These are phyloP conservation scores for Coreoperca whiteheadi DNA, from an alignment of 2,113 vertebrate genomes.

Conservation along the genomic window DNA sequence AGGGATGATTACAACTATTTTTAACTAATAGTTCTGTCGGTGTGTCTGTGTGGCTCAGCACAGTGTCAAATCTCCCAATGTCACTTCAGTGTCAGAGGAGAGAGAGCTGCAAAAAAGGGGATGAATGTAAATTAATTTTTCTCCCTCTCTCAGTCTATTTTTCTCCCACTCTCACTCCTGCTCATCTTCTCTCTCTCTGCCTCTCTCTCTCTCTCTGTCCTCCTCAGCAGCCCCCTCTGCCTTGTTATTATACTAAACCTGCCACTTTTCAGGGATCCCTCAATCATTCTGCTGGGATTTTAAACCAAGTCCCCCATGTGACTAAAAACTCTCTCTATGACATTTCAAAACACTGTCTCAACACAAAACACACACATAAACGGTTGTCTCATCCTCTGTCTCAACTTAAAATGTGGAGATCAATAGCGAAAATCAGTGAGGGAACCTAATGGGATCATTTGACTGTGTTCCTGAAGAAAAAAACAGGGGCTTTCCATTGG, in stretches of 20 bases:
- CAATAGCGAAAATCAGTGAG: constrained; percentile 42
- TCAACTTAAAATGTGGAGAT: constrained; percentile 36
- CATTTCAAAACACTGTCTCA: constrained; percentile 41
- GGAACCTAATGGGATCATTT: constrained; percentile 62
- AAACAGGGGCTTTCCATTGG: constrained; percentile 22
- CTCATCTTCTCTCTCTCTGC: constrained; percentile 40
- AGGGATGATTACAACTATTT: no score
- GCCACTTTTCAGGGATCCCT: constrained; percentile 64
- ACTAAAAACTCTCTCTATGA: constrained; percentile 51
- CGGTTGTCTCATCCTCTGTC: background rate
- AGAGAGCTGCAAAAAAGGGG: constrained; percentile 50
- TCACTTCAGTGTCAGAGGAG: constrained; percentile 36
- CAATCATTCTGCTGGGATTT: constrained; percentile 60
- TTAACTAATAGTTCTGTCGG: no score
- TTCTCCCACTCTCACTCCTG: constrained; percentile 46
- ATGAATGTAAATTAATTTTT: constrained; percentile 63
- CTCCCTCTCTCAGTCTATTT: constrained; percentile 37
- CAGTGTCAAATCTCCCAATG: constrained; percentile 36
- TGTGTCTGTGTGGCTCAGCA: constrained; percentile 28
- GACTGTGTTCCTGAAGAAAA: constrained; percentile 42
- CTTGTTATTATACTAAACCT: constrained; percentile 68
- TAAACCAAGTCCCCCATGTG: constrained; percentile 38
- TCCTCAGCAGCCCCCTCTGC: constrained; percentile 45
- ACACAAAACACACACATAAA: constrained; percentile 3
- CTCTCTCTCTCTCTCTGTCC: constrained; percentile 34